Conservation (phyloP, 1,140 invertebrate species). For the Coptotermes formosanus region DNA sequence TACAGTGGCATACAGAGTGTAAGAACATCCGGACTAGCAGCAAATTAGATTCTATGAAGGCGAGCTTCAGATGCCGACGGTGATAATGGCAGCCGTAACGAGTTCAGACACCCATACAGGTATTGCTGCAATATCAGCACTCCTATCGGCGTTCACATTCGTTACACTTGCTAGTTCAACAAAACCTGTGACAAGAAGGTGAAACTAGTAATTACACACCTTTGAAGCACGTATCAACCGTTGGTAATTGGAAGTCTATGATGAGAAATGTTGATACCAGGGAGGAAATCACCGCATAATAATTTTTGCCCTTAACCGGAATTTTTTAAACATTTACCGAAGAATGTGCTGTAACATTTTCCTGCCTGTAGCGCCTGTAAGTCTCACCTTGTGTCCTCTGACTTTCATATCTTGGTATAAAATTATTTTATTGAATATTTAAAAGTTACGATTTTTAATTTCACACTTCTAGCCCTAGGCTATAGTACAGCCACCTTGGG, state of each 20-base stretch:
- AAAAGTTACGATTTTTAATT: too few relatives aligned
- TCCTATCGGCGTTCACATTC: not conserved
- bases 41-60: not conserved
- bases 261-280: not conserved
- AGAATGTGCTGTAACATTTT: not conserved
- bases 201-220: not conserved
- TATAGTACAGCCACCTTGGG: too few relatives aligned
- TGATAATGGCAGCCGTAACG: not conserved
- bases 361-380: not conserved
- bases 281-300: not conserved
- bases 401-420: too few relatives aligned
- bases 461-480: too few relatives aligned
- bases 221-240: not conserved
- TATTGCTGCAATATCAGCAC: not conserved
- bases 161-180: not conserved
- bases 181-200: conserved; percentile 4
- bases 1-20: not conserved
- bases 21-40: not conserved
- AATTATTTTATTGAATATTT: too few relatives aligned
- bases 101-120: not conserved
- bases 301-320: not conserved
- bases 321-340: not conserved
- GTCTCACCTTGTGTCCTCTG: too few relatives aligned
- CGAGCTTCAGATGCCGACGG: not conserved
- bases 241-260: not conserved